Conservation (phyloP, 2,797 vertebrate species). For the Betta splendens region DNA sequence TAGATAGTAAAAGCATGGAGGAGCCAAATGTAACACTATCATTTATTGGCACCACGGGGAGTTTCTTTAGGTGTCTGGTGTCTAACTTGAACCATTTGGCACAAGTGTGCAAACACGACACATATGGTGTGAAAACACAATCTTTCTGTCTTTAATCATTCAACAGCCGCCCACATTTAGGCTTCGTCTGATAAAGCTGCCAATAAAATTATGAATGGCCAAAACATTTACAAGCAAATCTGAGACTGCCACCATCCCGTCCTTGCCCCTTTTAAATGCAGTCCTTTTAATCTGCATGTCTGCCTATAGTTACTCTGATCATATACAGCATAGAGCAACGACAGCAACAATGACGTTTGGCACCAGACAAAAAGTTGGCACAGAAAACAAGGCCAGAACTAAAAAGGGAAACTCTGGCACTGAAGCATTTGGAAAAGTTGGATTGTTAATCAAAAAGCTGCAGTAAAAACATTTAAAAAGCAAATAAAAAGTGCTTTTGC, state of each 20-base stretch:
- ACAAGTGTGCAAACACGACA: conserved; percentile 28
- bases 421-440: no score
- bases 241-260: background rate
- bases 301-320: no score
- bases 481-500: no score
- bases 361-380: no score
- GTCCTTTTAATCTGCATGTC: no score
- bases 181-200: background rate
- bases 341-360: no score
- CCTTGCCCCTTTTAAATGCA: no score
- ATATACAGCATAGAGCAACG: no score
- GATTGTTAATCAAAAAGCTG: no score
- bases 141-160: background rate
- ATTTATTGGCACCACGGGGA: conserved; percentile 52
- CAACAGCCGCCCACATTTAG: background rate
- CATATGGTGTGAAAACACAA: conserved; percentile 19
- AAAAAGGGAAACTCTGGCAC: no score
- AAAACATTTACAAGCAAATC: background rate
- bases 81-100: conserved; percentile 30
- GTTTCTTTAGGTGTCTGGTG: conserved; percentile 41
- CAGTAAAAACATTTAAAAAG: no score
- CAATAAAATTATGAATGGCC: background rate
- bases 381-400: no score
- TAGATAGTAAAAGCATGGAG: conserved; percentile 55
- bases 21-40: conserved; percentile 47